Conservation (phyloP, 2,113 vertebrate genomes). For the Trichechus manatus region DNA sequence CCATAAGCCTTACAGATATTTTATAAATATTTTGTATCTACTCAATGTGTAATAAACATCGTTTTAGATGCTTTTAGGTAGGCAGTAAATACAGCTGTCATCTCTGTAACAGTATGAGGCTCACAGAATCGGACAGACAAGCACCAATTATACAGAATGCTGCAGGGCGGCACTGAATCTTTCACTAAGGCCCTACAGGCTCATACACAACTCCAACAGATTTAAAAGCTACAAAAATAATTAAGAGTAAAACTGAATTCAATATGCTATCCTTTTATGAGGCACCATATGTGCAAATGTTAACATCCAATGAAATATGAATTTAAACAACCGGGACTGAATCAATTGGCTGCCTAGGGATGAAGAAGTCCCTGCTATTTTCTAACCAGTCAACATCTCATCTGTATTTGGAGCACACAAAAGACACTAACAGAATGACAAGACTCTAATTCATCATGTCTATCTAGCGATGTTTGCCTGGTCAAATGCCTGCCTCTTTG, state of each 20-base stretch:
- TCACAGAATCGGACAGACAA: neutral
- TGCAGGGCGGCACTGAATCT: neutral
- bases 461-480: neutral
- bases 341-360: conserved; percentile 33
- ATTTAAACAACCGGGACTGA: conserved; percentile 37
- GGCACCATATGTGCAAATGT: neutral
- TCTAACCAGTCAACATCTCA: conserved; percentile 49
- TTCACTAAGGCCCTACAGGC: neutral
- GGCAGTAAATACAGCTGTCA: neutral
- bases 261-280: neutral
- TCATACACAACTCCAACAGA: neutral
- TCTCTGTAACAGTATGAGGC: neutral
- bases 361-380: conserved; percentile 30
- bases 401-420: conserved; percentile 60
- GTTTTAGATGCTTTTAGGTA: neutral
- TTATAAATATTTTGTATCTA: neutral
- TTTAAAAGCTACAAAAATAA: conserved; percentile 16
- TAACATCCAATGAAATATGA: conserved; percentile 59
- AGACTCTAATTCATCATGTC: conserved; percentile 58
- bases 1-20: neutral
- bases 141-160: neutral
- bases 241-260: conserved; percentile 31
- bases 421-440: conserved; percentile 68
- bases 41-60: neutral
- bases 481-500: conserved; percentile 60